These are phyloP conservation scores for Leucophenga maculata DNA, from an alignment of 2,888 invertebrate genomes.

Conservation along the genomic window DNA sequence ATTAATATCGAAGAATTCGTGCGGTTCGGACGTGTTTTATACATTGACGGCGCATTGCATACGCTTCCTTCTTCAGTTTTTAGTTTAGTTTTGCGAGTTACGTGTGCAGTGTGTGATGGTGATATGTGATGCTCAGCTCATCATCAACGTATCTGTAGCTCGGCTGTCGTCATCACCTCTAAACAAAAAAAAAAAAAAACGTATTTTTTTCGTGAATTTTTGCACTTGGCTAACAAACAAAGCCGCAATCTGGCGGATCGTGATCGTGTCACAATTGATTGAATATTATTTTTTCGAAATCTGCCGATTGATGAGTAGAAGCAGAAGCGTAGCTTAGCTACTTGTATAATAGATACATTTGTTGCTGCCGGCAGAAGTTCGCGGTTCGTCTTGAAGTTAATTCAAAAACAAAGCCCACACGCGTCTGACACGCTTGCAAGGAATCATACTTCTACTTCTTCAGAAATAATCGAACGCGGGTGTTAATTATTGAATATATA, in stretches of 20 bases:
- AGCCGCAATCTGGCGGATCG: slow-evolving; percentile 41
- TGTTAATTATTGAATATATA: slow-evolving; percentile 23
- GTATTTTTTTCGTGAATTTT: slow-evolving; percentile 16
- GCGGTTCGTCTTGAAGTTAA: too few relatives aligned
- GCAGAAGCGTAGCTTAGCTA: too few relatives aligned
- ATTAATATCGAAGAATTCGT: slow-evolving; percentile 68
- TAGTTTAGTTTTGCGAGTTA: not conserved
- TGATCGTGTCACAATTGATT: slow-evolving; percentile 64
- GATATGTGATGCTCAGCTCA: not conserved
- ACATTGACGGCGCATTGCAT: slow-evolving; percentile 46
- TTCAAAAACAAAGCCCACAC: too few relatives aligned
- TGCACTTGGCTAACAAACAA: slow-evolving; percentile 21
- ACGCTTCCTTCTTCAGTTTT: slow-evolving; percentile 19
- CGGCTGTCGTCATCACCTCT: not conserved
- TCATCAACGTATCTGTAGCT: not conserved
- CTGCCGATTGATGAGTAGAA: too few relatives aligned
- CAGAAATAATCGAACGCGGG: slow-evolving; percentile 12
- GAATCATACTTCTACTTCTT: too few relatives aligned
- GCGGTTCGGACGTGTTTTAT: slow-evolving; percentile 65
- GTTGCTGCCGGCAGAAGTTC: too few relatives aligned
- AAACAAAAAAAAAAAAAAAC: not conserved
- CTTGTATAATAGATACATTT: too few relatives aligned
- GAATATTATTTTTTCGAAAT: slow-evolving; percentile 36
- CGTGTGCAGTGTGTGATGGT: too few relatives aligned
- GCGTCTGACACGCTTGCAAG: not conserved